phyloP scores from a whole-genome alignment of 2,888 invertebrate species.

The Tetranychus truncatus region DNA sequence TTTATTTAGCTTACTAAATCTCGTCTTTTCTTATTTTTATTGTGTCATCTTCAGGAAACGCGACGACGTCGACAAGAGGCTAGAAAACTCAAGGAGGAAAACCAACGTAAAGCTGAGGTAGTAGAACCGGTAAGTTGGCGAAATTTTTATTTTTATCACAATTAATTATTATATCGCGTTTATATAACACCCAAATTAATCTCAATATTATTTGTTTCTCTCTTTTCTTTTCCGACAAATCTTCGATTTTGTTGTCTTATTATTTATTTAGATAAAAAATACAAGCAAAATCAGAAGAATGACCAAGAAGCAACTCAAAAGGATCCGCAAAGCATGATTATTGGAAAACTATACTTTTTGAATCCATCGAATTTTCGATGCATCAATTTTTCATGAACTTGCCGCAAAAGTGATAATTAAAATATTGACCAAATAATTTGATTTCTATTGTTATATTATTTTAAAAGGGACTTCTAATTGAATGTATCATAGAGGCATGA shows the following conservation, averaged over 20 bases:
- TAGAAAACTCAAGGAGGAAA: conserved; percentile 18
- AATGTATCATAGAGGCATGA: no score
- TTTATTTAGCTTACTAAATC: not conserved
- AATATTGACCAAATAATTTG: no score
- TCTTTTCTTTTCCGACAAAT: not conserved
- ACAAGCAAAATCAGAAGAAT: conserved; percentile 12
- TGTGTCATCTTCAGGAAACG: conserved; percentile 12
- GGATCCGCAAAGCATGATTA: conserved; percentile 12
- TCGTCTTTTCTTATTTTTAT: not conserved
- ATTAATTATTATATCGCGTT: not conserved
- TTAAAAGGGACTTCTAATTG: no score
- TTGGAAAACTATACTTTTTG: not conserved
- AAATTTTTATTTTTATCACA: not conserved
- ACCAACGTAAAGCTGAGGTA: conserved; percentile 20
- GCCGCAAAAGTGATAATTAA: no score
- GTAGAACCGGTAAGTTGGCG: conserved; percentile 12
- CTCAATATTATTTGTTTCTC: not conserved
- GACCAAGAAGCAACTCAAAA: conserved; percentile 14
- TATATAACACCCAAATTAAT: no score
- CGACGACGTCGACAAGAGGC: conserved; percentile 16
- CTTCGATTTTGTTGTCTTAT: not conserved
- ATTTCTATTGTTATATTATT: no score
- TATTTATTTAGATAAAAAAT: conserved; percentile 14
- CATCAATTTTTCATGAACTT: no score
- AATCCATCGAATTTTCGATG: no score